Evolutionary conservation across 2,113 vertebrate species (phyloP).

Genomic region (Vombatus ursinus): DNA sequence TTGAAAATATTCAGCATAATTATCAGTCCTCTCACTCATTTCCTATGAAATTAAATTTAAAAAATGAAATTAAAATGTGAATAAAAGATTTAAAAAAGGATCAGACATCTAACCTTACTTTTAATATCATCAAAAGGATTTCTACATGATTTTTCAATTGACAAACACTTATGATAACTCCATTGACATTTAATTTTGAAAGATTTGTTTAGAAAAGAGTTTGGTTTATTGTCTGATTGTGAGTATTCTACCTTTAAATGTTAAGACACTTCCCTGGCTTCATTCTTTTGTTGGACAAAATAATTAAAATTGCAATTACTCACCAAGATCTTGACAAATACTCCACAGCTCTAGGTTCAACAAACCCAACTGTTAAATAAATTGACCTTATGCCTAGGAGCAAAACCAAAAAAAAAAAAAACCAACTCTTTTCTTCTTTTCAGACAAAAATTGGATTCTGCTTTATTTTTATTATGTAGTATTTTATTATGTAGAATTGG

Average conservation of each 20-base stretch:
- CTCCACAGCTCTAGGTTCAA: background rate
- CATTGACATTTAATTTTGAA: background rate
- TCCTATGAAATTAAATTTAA: background rate
- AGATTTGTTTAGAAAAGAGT: background rate
- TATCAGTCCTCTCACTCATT: background rate
- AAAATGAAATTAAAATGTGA: background rate
- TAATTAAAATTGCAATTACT: background rate
- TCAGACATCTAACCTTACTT: background rate
- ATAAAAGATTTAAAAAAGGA: background rate
- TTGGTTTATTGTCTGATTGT: background rate
- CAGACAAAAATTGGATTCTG: background rate
- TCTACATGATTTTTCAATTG: background rate
- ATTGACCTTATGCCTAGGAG: background rate
- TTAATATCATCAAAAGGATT: background rate
- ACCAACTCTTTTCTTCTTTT: background rate
- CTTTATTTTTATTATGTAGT: background rate
- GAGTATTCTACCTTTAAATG: background rate
- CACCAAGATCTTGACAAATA: background rate
- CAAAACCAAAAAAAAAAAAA: background rate
- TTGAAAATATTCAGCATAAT: background rate
- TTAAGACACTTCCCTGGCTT: background rate
- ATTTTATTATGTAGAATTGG: background rate
- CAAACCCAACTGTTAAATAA: background rate
- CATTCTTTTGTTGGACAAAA: background rate
- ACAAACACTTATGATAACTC: background rate